Conservation (phyloP, 2,113 vertebrate species). For the Phodopus roborovskii region DNA sequence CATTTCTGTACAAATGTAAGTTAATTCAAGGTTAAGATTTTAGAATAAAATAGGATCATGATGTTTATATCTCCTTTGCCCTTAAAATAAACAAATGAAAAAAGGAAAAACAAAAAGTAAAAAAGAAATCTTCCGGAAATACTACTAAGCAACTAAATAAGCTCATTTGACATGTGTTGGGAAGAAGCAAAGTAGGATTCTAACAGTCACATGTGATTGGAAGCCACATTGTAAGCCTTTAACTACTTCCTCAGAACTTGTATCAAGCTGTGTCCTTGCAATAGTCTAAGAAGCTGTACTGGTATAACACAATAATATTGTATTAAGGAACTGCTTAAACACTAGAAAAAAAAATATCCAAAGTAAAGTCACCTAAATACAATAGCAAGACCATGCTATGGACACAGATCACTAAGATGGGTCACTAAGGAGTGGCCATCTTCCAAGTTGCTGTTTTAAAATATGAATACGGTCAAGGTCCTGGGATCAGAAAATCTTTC, state of each 20-base stretch:
- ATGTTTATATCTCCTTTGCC: neutral
- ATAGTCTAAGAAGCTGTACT: neutral
- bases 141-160: neutral
- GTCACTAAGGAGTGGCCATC: neutral
- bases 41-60: neutral
- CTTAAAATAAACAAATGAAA: neutral
- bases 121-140: neutral
- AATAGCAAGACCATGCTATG: neutral
- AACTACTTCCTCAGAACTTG: neutral
- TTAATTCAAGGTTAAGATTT: neutral
- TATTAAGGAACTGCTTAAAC: neutral
- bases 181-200: neutral
- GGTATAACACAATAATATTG: neutral
- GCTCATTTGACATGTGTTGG: neutral
- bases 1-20: neutral
- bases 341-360: neutral
- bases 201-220: neutral
- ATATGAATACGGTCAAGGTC: neutral
- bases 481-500: accelerated
- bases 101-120: neutral
- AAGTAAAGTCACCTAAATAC: neutral
- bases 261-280: neutral
- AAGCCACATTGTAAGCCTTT: neutral
- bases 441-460: neutral
- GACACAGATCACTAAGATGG: neutral